phyloP scores from a whole-genome alignment of 2,113 vertebrate genomes.

The Xenopus tropicalis region DNA sequence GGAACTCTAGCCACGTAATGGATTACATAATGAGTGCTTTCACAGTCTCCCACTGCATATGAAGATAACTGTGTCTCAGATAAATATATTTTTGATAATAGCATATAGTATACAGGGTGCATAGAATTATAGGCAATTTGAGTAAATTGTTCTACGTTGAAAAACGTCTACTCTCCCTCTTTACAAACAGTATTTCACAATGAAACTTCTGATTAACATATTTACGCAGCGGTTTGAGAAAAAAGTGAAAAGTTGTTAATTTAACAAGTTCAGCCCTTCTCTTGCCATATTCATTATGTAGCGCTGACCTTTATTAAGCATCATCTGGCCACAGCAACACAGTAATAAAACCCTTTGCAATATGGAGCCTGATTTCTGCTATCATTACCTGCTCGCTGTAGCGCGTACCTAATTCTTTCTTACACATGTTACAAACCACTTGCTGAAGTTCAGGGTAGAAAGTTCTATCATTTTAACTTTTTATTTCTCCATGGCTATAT shows the following conservation, averaged over 20 bases:
- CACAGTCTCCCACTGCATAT: slow-evolving; percentile 3
- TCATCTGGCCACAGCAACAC: neutral
- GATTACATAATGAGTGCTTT: slow-evolving; percentile 9
- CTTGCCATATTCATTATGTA: neutral
- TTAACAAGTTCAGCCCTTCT: neutral
- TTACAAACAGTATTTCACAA: neutral
- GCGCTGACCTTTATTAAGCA: neutral
- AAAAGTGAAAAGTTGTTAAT: neutral
- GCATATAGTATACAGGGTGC: slow-evolving; percentile 7
- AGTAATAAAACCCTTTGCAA: neutral
- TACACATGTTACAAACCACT: no score
- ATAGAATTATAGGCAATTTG: slow-evolving; percentile 13
- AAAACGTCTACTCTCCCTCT: neutral
- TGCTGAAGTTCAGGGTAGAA: no score
- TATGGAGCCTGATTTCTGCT: no score
- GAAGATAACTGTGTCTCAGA: slow-evolving; percentile 5
- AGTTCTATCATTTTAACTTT: no score
- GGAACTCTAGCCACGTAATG: neutral
- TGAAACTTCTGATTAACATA: neutral
- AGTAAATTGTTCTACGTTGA: slow-evolving; percentile 1
- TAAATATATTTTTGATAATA: slow-evolving; percentile 9
- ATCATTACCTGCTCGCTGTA: no score
- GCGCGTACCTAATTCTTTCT: no score
- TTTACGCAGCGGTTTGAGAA: neutral
- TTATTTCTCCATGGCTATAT: no score